phyloP scores from a whole-genome alignment of 2,113 vertebrate species.

The Penelope pileata region DNA sequence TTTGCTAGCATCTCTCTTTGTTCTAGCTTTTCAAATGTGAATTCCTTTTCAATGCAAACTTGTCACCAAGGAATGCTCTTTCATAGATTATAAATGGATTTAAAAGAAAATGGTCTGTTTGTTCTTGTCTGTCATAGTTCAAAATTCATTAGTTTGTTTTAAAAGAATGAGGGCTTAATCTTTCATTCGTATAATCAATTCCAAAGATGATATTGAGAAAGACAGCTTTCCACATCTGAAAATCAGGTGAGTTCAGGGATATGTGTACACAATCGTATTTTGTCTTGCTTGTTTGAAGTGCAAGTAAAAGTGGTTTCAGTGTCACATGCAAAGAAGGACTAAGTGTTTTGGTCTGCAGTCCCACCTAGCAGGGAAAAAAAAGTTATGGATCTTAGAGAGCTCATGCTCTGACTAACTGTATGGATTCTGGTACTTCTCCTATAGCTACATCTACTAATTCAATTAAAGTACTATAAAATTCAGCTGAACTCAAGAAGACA shows the following conservation, averaged over 20 bases:
- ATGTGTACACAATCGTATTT: not conserved
- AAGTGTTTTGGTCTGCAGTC: not conserved
- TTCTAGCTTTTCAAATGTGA: conserved; percentile 17
- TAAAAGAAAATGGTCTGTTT: conserved; percentile 8
- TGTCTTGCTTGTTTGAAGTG: not conserved
- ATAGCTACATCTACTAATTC: not conserved
- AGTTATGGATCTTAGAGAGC: not conserved
- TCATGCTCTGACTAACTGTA: not conserved
- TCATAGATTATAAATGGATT: conserved; percentile 22
- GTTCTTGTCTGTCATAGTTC: conserved; percentile 8
- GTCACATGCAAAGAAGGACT: not conserved
- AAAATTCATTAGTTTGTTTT: conserved; percentile 51
- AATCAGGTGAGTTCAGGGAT: not conserved
- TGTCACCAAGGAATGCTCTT: conserved; percentile 1
- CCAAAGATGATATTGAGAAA: not conserved
- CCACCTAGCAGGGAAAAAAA: not conserved
- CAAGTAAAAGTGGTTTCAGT: not conserved
- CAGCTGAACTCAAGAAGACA: not conserved
- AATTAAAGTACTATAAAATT: not conserved
- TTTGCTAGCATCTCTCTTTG: not conserved
- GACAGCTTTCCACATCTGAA: not conserved
- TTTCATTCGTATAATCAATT: not conserved
- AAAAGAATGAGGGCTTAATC: conserved; percentile 29
- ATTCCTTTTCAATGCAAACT: conserved; percentile 15
- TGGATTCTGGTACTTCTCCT: not conserved